Evolutionary conservation across 2,113 vertebrate species (phyloP).

Genomic region (Seriola quinqueradiata): DNA sequence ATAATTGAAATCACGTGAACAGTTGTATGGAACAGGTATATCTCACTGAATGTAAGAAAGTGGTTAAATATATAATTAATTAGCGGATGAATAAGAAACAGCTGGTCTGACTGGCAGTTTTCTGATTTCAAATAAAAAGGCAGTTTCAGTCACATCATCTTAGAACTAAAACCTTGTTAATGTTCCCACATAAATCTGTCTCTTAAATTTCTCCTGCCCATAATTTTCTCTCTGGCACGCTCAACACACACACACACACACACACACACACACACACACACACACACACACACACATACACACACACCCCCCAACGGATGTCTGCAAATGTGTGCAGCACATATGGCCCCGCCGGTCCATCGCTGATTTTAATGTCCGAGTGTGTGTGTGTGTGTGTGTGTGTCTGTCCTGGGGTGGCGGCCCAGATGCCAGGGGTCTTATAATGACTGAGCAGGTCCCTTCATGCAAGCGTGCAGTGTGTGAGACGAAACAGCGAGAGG

Average conservation of each 20-base stretch:
- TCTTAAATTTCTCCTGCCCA: background rate
- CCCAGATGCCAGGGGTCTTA: constrained; percentile 57
- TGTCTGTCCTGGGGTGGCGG: constrained; percentile 34
- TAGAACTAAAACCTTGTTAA: background rate
- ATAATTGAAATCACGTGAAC: background rate
- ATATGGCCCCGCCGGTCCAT: constrained; percentile 14
- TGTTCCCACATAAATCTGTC: background rate
- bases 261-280: no score
- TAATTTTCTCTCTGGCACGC: background rate
- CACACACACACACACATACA: no score
- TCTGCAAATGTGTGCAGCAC: constrained; percentile 12
- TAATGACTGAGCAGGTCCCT: constrained; percentile 66
- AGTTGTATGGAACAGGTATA: background rate
- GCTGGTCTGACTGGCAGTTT: background rate
- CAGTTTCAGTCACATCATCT: background rate
- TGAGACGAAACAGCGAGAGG: constrained; percentile 24
- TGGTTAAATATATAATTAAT: background rate
- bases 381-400: constrained; percentile 31
- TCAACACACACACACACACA: background rate
- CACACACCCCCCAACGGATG: background rate
- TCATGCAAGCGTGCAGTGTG: constrained; percentile 12
- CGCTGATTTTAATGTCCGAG: constrained; percentile 8
- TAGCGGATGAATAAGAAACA: background rate
- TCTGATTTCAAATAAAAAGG: background rate
- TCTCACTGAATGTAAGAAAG: background rate